phyloP scores from a whole-genome alignment of 2,888 invertebrate genomes.

The Apodemia zela region DNA sequence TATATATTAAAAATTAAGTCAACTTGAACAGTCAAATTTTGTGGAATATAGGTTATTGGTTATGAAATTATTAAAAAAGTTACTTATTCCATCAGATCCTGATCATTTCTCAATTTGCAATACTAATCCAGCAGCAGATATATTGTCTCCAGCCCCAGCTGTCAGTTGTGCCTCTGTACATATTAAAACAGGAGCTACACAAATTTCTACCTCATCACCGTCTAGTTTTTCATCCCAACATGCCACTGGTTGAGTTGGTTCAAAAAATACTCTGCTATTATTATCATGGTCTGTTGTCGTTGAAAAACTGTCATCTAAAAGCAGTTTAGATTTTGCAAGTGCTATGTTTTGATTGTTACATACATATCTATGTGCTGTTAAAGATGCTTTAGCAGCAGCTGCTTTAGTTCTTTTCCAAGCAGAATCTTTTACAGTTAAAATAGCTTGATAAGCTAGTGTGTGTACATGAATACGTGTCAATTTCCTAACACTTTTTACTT shows the following conservation, averaged over 20 bases:
- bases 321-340: constrained; percentile 72
- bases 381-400: constrained; percentile 90
- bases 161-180: constrained; percentile 90
- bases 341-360: constrained; percentile 84
- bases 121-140: constrained; percentile 93
- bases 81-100: constrained; percentile 18
- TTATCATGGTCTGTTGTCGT: constrained; percentile 81
- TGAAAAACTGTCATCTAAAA: constrained; percentile 92
- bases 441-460: constrained; percentile 92
- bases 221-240: constrained; percentile 88
- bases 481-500: constrained; percentile 69
- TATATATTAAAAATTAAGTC: no score
- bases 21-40: not conserved
- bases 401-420: constrained; percentile 89
- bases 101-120: constrained; percentile 79
- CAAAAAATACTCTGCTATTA: constrained; percentile 81
- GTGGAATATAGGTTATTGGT: not conserved
- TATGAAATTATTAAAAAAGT: not conserved
- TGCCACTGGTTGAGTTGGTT: constrained; percentile 86
- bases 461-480: constrained; percentile 91
- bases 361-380: constrained; percentile 91
- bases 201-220: constrained; percentile 81
- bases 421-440: constrained; percentile 84
- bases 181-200: constrained; percentile 91
- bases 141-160: constrained; percentile 93